A percentile compares a stretch with the other conserved stretches of the same genome.
Evolutionary conservation across 2,113 vertebrate genomes (phyloP).

Genomic region (Talpa occidentalis): DNA sequence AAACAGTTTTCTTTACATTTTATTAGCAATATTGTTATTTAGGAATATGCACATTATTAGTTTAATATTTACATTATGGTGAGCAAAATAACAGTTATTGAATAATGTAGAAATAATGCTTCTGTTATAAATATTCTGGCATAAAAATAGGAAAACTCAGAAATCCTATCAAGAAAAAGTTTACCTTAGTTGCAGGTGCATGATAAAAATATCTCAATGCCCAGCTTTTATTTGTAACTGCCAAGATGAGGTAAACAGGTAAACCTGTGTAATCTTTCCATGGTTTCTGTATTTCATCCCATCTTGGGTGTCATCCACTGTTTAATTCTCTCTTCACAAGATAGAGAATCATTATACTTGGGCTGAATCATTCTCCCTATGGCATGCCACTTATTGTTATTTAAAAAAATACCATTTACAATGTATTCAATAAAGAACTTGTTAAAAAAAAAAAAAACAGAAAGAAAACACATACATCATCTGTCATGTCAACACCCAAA

Average conservation of each 20-base stretch:
- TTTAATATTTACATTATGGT: not conserved
- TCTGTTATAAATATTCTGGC: conserved; percentile 20
- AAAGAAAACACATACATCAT: conserved; percentile 33
- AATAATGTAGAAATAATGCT: not conserved
- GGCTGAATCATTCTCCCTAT: not conserved
- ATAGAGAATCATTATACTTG: not conserved
- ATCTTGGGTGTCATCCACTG: not conserved
- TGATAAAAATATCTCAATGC: conserved; percentile 37
- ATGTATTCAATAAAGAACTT: conserved; percentile 25
- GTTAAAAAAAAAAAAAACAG: conserved; percentile 11
- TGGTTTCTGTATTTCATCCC: not conserved
- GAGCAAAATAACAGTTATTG: not conserved
- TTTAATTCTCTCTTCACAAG: not conserved
- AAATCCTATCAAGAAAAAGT: conserved; percentile 25
- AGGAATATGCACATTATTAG: not conserved
- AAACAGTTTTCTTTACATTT: not conserved
- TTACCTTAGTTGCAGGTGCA: conserved; percentile 40
- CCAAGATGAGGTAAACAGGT: not conserved
- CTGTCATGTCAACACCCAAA: conserved; percentile 38
- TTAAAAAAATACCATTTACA: not conserved
- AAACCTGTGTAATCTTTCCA: not conserved
- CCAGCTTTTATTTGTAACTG: conserved; percentile 18
- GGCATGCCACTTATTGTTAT: conserved; percentile 3
- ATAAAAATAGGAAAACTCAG: conserved; percentile 16
- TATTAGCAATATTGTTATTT: not conserved